A percentile compares a stretch with the other conserved stretches of the same genome.
phyloP scores from a whole-genome alignment of 53 echinoderm and acorn worm species.

The Hippasteria phrygiana region DNA sequence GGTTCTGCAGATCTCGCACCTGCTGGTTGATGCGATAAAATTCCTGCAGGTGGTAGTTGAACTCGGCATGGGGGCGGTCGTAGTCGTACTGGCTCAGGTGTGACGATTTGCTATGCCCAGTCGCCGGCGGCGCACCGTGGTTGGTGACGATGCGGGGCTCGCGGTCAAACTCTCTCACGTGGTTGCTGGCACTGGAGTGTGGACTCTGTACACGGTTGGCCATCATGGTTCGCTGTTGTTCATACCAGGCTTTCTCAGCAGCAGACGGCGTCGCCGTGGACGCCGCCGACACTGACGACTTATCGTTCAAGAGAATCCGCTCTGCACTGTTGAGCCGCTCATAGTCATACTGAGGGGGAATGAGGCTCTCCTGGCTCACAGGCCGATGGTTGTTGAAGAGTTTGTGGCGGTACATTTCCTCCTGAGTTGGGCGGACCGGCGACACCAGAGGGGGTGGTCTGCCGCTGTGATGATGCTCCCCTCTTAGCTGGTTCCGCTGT shows the following conservation, averaged over 20 bases:
- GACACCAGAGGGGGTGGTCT: conserved; percentile 69
- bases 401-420: conserved; percentile 77
- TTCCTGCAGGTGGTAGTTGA: conserved; percentile 80
- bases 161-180: conserved; percentile 70
- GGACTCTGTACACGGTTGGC: conserved; percentile 69
- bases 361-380: conserved; percentile 60
- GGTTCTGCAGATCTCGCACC: conserved; percentile 61
- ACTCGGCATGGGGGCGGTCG: conserved; percentile 72
- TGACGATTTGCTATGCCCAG: conserved; percentile 22
- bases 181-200: conserved; percentile 25
- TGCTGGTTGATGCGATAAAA: conserved; percentile 91
- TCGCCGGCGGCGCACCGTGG: conserved; percentile 7
- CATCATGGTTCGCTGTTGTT: conserved; percentile 60
- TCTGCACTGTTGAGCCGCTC: conserved; percentile 73
- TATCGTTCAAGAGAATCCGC: conserved; percentile 72
- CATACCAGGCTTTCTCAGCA: conserved; percentile 65
- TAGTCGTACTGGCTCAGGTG: conserved; percentile 72
- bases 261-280: neutral
- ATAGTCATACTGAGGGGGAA: conserved; percentile 75
- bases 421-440: conserved; percentile 69
- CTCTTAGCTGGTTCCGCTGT: conserved; percentile 61
- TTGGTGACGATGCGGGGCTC: conserved; percentile 35
- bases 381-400: conserved; percentile 81
- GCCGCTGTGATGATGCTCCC: conserved; percentile 60
- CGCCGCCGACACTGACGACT: conserved; percentile 43